Percentiles rank a stretch among this genome's conserved stretches.
These are phyloP conservation scores for Neodiprion lecontei DNA, from an alignment of 1,140 invertebrate species.

Conservation along the genomic window DNA sequence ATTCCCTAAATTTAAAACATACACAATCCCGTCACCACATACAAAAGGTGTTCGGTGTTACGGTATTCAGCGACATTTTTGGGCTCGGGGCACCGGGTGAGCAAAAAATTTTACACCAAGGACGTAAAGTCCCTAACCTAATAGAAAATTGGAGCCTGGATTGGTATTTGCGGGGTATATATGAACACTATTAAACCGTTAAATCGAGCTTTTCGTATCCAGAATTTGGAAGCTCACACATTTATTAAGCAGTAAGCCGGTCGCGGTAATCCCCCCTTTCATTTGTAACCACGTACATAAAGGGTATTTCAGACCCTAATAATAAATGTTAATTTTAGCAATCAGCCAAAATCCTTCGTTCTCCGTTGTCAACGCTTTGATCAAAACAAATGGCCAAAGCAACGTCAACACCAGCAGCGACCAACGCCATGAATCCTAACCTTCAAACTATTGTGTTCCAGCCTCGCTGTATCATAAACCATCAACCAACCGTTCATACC, in stretches of 20 bases:
- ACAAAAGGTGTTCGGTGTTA: too few relatives aligned
- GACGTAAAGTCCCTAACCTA: too few relatives aligned
- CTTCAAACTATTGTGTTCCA: neutral
- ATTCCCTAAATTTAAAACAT: too few relatives aligned
- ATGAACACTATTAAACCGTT: neutral
- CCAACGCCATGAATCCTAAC: neutral
- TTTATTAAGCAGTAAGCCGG: neutral
- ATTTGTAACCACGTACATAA: slow-evolving; percentile 1
- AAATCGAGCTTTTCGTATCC: neutral
- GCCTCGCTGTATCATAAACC: neutral
- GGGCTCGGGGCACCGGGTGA: too few relatives aligned
- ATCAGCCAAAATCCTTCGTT: neutral
- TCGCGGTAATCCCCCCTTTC: neutral
- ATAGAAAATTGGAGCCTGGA: too few relatives aligned
- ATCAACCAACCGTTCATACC: neutral
- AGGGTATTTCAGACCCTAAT: neutral
- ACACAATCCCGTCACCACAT: too few relatives aligned
- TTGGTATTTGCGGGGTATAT: too few relatives aligned
- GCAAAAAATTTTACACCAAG: too few relatives aligned
- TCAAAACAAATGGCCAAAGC: neutral
- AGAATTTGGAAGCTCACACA: neutral
- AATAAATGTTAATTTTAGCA: slow-evolving; percentile 8
- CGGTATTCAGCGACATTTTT: too few relatives aligned
- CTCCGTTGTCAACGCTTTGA: neutral
- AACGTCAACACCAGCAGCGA: neutral